Evolutionary conservation across 2,888 invertebrate species (phyloP).

Genomic region (Eumacrocentrus americanus): DNA sequence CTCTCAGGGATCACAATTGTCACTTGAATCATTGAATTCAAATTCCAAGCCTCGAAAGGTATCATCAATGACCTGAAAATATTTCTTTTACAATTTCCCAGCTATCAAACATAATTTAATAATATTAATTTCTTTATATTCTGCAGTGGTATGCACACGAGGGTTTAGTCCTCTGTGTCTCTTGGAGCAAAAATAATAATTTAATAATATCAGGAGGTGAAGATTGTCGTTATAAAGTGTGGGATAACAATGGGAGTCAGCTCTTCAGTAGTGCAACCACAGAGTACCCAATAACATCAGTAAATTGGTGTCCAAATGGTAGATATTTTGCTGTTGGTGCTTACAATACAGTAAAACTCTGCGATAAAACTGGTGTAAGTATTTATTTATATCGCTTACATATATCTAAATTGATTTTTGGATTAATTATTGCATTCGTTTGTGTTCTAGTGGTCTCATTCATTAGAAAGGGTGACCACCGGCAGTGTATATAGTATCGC

Average conservation of each 20-base stretch:
- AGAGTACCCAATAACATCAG: constrained; percentile 88
- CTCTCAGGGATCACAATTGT: constrained; percentile 71
- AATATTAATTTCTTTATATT: too few relatives aligned
- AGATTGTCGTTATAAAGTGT: constrained; percentile 91
- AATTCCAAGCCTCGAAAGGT: constrained; percentile 77
- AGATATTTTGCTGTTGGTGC: constrained; percentile 91
- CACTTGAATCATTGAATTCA: constrained; percentile 76
- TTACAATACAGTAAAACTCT: constrained; percentile 89
- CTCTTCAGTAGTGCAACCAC: constrained; percentile 84
- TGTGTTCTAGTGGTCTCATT: constrained; percentile 85
- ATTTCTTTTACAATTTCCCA: too few relatives aligned
- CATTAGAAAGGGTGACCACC: constrained; percentile 84
- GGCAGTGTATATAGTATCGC: constrained; percentile 89
- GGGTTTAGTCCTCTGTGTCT: constrained; percentile 85
- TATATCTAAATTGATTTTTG: not conserved
- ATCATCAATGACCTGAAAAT: too few relatives aligned
- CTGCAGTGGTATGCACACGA: constrained; percentile 96
- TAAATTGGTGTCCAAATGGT: constrained; percentile 91
- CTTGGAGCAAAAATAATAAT: constrained; percentile 94
- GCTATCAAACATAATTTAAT: too few relatives aligned
- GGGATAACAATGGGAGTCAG: constrained; percentile 90
- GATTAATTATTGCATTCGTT: constrained; percentile 2
- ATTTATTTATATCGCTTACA: not conserved
- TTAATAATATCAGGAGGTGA: constrained; percentile 95
- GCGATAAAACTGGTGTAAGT: constrained; percentile 90